A percentile compares a stretch with the other conserved stretches of the same genome.
Conservation (phyloP, 2,888 invertebrate genomes). For the Portevinia maculata region DNA sequence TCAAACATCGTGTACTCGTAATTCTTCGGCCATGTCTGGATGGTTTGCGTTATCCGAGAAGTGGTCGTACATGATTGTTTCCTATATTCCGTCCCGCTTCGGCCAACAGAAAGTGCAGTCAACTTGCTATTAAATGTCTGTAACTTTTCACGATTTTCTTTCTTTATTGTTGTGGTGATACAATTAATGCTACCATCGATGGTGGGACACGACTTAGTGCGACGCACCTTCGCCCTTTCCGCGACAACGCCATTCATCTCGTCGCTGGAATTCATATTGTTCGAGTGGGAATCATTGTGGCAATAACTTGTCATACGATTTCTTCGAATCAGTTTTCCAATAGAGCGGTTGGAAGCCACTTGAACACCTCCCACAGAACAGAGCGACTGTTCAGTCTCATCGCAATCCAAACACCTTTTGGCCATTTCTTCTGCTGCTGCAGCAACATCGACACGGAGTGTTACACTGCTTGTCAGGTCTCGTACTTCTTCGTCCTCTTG, state of each 20-base stretch:
- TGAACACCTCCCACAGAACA: conserved; percentile 86
- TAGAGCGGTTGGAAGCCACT: conserved; percentile 85
- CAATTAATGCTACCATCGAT: conserved; percentile 78
- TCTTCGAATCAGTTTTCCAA: conserved; percentile 85
- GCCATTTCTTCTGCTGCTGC: conserved; percentile 49
- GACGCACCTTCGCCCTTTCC: conserved; percentile 83
- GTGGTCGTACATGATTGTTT: conserved; percentile 63
- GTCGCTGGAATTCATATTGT: conserved; percentile 77
- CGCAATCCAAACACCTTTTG: conserved; percentile 77
- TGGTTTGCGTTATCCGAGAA: conserved; percentile 86
- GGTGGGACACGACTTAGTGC: conserved; percentile 88
- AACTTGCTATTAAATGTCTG: conserved; percentile 78
- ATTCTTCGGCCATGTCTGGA: conserved; percentile 87
- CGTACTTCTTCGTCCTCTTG: conserved; percentile 84
- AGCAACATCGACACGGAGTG: conserved; percentile 19
- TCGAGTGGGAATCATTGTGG: conserved; percentile 82
- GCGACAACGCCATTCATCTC: conserved; percentile 83
- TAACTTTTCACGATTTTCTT: conserved; percentile 71
- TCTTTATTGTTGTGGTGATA: conserved; percentile 71
- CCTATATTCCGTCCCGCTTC: conserved; percentile 44
- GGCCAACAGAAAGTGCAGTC: conserved; percentile 76
- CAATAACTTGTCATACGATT: conserved; percentile 87
- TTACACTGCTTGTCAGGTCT: conserved; percentile 83
- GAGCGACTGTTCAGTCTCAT: conserved; percentile 84
- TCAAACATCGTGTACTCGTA: conserved; percentile 91